Evolutionary conservation across 1,140 invertebrate genomes (phyloP).

Genomic region (Drosophila kikkawai): DNA sequence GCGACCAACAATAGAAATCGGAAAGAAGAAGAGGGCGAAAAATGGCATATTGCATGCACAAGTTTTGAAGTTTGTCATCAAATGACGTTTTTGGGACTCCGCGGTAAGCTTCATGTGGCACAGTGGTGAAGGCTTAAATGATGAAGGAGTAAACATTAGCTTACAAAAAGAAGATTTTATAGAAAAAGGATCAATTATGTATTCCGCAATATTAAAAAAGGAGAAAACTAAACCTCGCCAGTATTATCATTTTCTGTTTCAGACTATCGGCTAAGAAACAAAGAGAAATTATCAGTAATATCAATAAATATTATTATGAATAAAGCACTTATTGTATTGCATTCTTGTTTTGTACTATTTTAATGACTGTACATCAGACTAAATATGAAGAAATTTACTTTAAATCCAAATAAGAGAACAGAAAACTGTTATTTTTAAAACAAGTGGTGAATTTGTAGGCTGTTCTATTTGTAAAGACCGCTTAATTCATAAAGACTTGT

Average conservation of each 20-base stretch:
- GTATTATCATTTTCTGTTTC: background rate
- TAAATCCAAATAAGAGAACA: no score
- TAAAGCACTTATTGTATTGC: background rate
- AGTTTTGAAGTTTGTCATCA: conserved; percentile 80
- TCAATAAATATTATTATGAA: background rate
- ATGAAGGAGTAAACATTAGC: background rate
- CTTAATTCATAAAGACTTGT: background rate
- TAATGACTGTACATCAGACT: no score
- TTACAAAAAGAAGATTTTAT: background rate
- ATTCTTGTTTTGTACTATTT: background rate
- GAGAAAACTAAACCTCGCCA: no score
- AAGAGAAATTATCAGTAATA: background rate
- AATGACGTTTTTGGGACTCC: conserved; percentile 64
- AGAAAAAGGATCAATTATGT: background rate
- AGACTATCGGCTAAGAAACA: no score
- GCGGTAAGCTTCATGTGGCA: conserved; percentile 44
- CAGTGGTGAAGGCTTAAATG: conserved; percentile 24
- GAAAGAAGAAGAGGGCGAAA: conserved; percentile 36
- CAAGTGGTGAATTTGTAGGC: no score
- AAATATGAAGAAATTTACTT: no score
- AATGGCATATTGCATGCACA: conserved; percentile 72
- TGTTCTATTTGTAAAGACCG: no score
- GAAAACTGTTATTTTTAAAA: no score
- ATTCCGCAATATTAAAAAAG: background rate
- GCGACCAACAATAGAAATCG: conserved; percentile 52